phyloP scores from a whole-genome alignment of 2,888 invertebrate species.

The Pristionchus exspectatus region DNA sequence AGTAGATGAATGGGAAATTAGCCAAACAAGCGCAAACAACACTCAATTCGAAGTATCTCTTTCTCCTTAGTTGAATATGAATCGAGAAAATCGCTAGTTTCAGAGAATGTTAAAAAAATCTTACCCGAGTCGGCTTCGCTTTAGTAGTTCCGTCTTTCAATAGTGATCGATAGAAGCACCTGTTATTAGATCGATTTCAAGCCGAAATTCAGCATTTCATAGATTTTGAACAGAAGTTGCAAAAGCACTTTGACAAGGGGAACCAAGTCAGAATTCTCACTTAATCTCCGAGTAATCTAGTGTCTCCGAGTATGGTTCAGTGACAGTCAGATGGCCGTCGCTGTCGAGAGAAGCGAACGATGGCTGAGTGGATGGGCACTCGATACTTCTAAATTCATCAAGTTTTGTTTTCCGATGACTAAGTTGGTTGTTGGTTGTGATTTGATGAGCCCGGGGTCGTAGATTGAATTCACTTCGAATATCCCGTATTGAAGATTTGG shows the following conservation, averaged over 20 bases:
- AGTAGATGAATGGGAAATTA: no score
- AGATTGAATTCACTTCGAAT: no score
- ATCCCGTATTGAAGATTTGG: background rate
- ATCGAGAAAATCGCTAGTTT: no score
- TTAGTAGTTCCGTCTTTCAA: background rate
- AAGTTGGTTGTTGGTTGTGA: no score
- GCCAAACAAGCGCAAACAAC: no score
- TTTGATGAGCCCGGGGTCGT: no score
- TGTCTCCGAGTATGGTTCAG: background rate
- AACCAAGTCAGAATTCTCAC: background rate
- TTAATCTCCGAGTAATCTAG: background rate
- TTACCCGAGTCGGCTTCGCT: background rate
- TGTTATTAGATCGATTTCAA: background rate
- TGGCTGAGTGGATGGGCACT: slow-evolving; percentile 4
- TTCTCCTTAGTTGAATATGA: no score
- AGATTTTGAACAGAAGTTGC: background rate
- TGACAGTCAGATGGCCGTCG: background rate
- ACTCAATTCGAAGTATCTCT: no score
- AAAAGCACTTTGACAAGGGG: background rate
- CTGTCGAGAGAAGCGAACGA: slow-evolving; percentile 44
- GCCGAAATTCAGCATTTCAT: background rate
- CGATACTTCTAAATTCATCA: background rate
- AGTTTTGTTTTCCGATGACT: background rate
- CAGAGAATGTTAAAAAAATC: background rate
- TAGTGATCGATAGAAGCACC: background rate